Percentiles rank a stretch among this genome's conserved stretches.
Conservation (phyloP, 2,888 invertebrate genomes). For the Lasioglossum figueresi region DNA sequence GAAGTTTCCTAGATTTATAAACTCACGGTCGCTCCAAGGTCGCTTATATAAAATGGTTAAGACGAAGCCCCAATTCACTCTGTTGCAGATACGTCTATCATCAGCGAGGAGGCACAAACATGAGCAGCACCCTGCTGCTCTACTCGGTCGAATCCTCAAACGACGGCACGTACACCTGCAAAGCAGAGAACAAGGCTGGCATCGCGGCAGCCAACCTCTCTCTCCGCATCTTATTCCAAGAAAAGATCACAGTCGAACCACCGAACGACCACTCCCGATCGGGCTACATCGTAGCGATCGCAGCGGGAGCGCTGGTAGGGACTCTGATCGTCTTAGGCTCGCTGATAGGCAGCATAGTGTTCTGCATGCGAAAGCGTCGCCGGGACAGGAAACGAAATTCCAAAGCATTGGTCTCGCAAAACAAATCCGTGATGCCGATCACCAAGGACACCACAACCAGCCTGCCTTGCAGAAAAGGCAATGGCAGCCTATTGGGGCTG, state of each 20-base stretch:
- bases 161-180: slow-evolving; percentile 94
- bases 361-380: slow-evolving; percentile 77
- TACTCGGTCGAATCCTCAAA: slow-evolving; percentile 84
- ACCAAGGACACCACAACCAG: slow-evolving; percentile 84
- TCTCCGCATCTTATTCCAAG: slow-evolving; percentile 88
- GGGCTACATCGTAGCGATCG: slow-evolving; percentile 79
- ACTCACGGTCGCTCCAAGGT: no score
- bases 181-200: slow-evolving; percentile 94
- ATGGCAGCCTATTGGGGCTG: slow-evolving; percentile 74
- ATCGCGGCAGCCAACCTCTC: slow-evolving; percentile 92
- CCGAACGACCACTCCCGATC: slow-evolving; percentile 75
- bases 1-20: no score
- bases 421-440: slow-evolving; percentile 78
- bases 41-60: no score
- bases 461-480: slow-evolving; percentile 68
- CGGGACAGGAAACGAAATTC: slow-evolving; percentile 78
- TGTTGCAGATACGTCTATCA: slow-evolving; percentile 77
- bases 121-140: slow-evolving; percentile 75
- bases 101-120: slow-evolving; percentile 76
- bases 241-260: slow-evolving; percentile 77
- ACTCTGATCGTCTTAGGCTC: slow-evolving; percentile 78
- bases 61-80: neutral
- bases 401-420: slow-evolving; percentile 76
- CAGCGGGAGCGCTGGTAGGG: slow-evolving; percentile 79
- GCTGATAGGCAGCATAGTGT: slow-evolving; percentile 77